A percentile compares a stretch with the other conserved stretches of the same genome.
phyloP scores from a whole-genome alignment of 2,888 invertebrate genomes.

The Kuschelorhynchus macadamiae region DNA sequence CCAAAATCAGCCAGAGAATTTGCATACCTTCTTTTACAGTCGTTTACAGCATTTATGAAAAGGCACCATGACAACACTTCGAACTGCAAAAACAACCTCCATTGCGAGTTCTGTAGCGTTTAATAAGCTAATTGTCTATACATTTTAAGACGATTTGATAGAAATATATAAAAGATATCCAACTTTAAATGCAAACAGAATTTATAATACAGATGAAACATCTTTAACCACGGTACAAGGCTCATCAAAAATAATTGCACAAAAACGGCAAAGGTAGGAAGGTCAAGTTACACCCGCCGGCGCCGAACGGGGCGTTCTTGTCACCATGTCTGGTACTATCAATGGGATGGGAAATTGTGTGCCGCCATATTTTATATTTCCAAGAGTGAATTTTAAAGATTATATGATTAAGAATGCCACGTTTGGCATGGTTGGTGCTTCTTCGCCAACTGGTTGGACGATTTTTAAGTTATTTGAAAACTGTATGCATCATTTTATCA shows the following conservation, averaged over 20 bases:
- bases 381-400: slow-evolving; percentile 1
- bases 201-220: slow-evolving; percentile 41
- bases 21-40: slow-evolving; percentile 34
- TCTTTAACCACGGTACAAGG: slow-evolving; percentile 44
- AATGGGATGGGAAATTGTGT: slow-evolving; percentile 37
- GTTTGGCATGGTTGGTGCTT: slow-evolving; percentile 16
- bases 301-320: slow-evolving; percentile 22
- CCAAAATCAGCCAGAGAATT: slow-evolving; percentile 43
- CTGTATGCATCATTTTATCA: slow-evolving; percentile 33
- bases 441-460: slow-evolving; percentile 30
- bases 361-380: slow-evolving; percentile 45
- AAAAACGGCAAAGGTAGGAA: slow-evolving; percentile 46
- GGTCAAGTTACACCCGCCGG: slow-evolving; percentile 40
- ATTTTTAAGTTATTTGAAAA: slow-evolving; percentile 22
- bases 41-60: slow-evolving; percentile 34
- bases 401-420: slow-evolving; percentile 21
- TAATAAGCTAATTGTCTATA: slow-evolving; percentile 34
- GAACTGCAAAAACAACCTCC: slow-evolving; percentile 11
- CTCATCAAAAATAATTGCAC: slow-evolving; percentile 42
- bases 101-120: slow-evolving; percentile 21
- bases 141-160: slow-evolving; percentile 37
- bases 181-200: slow-evolving; percentile 23
- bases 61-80: slow-evolving; percentile 29
- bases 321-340: slow-evolving; percentile 36
- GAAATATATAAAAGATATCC: slow-evolving; percentile 32